These are phyloP conservation scores for Oeneis ivallda DNA, from an alignment of 2,888 invertebrate species.

Conservation along the genomic window DNA sequence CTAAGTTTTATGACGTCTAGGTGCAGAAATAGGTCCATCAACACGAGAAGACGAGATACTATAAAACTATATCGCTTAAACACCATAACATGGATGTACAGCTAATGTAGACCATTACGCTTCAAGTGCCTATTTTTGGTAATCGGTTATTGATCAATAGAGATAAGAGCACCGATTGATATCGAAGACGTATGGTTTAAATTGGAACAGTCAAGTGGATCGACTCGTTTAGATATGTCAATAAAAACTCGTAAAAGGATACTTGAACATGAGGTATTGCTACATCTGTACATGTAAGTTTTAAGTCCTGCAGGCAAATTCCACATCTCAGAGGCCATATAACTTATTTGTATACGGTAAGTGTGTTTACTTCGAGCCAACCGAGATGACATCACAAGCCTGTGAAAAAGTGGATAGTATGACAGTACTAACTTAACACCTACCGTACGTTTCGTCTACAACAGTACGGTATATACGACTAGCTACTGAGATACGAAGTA, in stretches of 20 bases:
- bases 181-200: slow-evolving; percentile 21
- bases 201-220: slow-evolving; percentile 21
- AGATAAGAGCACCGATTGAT: slow-evolving; percentile 22
- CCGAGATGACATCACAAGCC: too few species aligned
- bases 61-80: background rate
- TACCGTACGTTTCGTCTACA: too few species aligned
- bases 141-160: slow-evolving; percentile 37
- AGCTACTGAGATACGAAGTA: background rate
- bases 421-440: too few species aligned
- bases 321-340: too few species aligned
- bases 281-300: background rate
- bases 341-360: too few species aligned
- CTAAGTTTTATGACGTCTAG: background rate
- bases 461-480: too few species aligned
- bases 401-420: too few species aligned
- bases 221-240: slow-evolving; percentile 25
- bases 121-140: slow-evolving; percentile 17
- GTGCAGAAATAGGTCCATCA: too few species aligned
- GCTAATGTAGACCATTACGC: background rate
- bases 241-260: slow-evolving; percentile 22
- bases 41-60: too few species aligned
- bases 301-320: background rate
- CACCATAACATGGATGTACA: background rate
- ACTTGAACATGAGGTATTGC: slow-evolving; percentile 4
- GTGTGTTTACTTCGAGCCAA: too few species aligned